Conservation (phyloP, 2,113 vertebrate genomes). For the Ornithorhynchus anatinus region DNA sequence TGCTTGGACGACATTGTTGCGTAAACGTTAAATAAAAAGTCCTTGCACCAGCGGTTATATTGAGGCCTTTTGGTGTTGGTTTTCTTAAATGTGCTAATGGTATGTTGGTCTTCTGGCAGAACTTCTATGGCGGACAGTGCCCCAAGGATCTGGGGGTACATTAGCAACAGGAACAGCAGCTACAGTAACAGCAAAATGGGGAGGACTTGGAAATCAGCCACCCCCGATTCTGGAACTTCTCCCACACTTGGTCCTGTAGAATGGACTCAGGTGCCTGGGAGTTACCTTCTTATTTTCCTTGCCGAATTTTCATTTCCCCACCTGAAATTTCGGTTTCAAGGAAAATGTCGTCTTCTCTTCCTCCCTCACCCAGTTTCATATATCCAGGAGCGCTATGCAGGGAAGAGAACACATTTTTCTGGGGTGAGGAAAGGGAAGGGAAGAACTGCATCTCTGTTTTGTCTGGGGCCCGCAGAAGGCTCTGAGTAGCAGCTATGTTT, state of each 20-base stretch:
- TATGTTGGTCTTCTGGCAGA: accelerated
- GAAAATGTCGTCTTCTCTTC: accelerated
- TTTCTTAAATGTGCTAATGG: background rate
- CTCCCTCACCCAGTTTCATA: background rate
- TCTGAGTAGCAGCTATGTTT: background rate
- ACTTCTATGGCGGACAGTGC: background rate
- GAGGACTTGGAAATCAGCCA: background rate
- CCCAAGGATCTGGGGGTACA: background rate
- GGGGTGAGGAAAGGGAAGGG: accelerated
- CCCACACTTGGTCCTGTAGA: background rate
- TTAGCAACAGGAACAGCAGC: accelerated
- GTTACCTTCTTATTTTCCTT: background rate
- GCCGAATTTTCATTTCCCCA: background rate
- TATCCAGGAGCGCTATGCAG: accelerated
- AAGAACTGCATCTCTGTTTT: background rate
- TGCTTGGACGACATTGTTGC: background rate
- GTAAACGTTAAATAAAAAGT: background rate
- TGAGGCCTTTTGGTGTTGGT: background rate
- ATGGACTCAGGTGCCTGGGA: background rate
- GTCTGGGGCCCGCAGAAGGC: background rate
- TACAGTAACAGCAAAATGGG: background rate
- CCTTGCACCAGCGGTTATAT: accelerated
- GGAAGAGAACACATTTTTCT: accelerated
- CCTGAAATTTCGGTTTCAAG: background rate
- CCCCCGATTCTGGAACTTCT: background rate